Percentiles rank a stretch among this genome's conserved stretches.
Evolutionary conservation across 2,113 vertebrate genomes (phyloP).

Genomic region (Charadrius vociferus): DNA sequence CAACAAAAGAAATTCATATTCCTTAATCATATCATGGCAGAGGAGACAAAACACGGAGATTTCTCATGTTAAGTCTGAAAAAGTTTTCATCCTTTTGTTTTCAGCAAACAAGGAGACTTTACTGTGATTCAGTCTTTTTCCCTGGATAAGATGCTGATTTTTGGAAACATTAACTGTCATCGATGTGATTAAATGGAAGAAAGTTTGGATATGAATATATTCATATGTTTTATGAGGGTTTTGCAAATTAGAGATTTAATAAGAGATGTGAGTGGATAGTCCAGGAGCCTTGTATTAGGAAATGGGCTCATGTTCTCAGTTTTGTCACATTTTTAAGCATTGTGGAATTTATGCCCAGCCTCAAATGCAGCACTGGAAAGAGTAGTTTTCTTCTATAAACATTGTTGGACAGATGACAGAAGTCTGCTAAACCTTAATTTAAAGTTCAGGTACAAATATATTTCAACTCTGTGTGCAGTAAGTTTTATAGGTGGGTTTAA

Average conservation of each 20-base stretch:
- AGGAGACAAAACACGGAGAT: background rate
- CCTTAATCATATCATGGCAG: background rate
- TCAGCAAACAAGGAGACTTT: background rate
- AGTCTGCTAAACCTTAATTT: background rate
- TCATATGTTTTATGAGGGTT: background rate
- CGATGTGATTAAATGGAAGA: background rate
- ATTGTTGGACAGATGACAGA: background rate
- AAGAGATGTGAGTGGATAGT: background rate
- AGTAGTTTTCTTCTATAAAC: background rate
- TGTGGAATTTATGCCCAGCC: background rate
- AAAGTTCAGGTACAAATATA: background rate
- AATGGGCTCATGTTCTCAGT: background rate
- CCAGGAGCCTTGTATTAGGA: background rate
- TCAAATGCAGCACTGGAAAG: background rate
- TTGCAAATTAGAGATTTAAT: background rate
- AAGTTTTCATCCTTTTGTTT: background rate
- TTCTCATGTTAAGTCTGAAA: background rate
- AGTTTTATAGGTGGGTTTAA: background rate
- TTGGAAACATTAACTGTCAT: background rate
- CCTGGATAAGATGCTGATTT: background rate
- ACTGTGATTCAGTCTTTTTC: background rate
- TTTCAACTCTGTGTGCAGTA: background rate
- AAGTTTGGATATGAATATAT: background rate
- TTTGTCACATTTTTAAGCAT: background rate
- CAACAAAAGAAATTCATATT: background rate